Base-by-base conservation (phyloP, 1,140 invertebrate genomes). In the Lepidurus couesii region DNA sequence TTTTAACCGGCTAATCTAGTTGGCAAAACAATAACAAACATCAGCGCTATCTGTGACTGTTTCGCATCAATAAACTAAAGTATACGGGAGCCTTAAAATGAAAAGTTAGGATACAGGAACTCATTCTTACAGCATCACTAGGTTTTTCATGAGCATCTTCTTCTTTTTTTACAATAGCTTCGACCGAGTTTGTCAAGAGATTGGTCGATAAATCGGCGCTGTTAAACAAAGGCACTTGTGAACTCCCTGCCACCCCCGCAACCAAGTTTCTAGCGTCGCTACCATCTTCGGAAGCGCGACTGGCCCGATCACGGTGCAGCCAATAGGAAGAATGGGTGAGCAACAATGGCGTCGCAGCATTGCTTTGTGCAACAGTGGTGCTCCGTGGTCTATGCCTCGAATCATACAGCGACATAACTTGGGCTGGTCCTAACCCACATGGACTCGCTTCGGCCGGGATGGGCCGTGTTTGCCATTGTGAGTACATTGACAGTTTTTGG, bases 401-500 rank as follows among this genome's bases (percentile, higher is more conserved):
- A 79, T 84, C 83, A 80, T 87, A 87, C 24, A 86, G 84, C 79
- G 89, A 86, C 86, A 92, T 89, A 74, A 90, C 87, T 84, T 88
- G 86, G 79, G 87, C 88, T 11, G 92, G 89, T 77, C 65, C 89
- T 82, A 95, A 86, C 75, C 92, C 91, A 44, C 90, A 84, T 10
- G 90, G 89, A 85, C 92, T 91, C 75, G 91, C 90, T 81, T 82
- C 90, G 89, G 83, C 90, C 89, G 83, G 92, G 88, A 42, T 81
- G 43, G 44, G 44, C 65, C 80, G 80, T 80, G 88, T 85, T 86
- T 94, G 92, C 97, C 97, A 99, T 84, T 98, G 97, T 10, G 95
- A 97, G 83, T 99, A 99, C 96, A 99, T 99, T 16, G 96, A 98
- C 53, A 98, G 86, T 82, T 92, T 94, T 80, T 94, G 91, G 83